Percentiles rank a stretch among this genome's conserved stretches.
phyloP scores from a whole-genome alignment of 2,113 vertebrate species.

The Bubalus kerabau region DNA sequence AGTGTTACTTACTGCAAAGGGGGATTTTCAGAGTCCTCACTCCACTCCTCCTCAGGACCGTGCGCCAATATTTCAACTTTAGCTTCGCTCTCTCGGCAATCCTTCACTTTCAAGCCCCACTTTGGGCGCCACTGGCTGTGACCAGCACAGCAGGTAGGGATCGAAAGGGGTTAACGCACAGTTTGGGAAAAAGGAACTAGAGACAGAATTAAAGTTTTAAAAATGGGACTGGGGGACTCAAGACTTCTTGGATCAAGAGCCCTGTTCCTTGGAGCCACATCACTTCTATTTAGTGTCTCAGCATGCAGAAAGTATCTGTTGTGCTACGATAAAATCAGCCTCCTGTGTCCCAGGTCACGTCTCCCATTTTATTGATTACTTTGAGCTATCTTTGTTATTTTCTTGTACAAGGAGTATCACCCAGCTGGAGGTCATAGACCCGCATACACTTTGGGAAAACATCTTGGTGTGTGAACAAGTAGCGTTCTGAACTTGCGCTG shows the following conservation, averaged over 20 bases:
- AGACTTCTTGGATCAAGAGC: neutral
- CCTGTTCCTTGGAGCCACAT: neutral
- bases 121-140: neutral
- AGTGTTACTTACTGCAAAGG: neutral
- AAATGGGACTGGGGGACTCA: neutral
- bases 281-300: neutral
- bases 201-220: neutral
- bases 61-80: neutral
- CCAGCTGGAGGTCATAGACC: neutral
- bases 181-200: neutral
- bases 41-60: neutral
- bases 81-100: neutral
- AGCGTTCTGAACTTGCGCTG: neutral
- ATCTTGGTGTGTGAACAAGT: neutral
- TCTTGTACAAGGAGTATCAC: neutral
- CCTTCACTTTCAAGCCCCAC: neutral
- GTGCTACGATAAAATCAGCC: neutral
- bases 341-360: neutral
- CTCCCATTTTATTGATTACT: neutral
- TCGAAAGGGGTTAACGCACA: neutral
- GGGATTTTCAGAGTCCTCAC: neutral
- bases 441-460: neutral
- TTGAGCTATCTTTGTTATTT: neutral
- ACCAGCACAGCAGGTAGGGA: neutral
- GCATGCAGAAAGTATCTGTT: neutral